Evolutionary conservation across 2,888 invertebrate genomes (phyloP).

Genomic region (Pandemis heparana): DNA sequence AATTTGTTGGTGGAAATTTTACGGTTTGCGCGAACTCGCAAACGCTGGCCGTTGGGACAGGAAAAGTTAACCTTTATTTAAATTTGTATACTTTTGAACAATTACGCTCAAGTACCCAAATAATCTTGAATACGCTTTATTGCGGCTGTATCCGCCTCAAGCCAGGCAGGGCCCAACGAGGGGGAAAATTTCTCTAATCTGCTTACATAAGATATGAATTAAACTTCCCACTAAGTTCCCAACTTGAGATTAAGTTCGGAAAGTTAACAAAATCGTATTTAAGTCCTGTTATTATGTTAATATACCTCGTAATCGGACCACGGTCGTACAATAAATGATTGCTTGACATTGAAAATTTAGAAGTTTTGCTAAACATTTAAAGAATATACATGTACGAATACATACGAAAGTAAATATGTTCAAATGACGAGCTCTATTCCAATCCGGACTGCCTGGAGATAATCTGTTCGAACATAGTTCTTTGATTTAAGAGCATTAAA

Average conservation of each 20-base stretch:
- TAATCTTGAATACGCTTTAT: slow-evolving; percentile 33
- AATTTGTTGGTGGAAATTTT: slow-evolving; percentile 24
- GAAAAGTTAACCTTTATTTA: not conserved
- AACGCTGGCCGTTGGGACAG: not conserved
- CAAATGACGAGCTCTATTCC: no score
- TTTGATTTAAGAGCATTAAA: no score
- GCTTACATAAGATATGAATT: slow-evolving; percentile 42
- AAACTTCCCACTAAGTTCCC: slow-evolving; percentile 28
- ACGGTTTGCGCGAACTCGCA: not conserved
- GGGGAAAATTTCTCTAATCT: slow-evolving; percentile 39
- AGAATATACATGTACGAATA: no score
- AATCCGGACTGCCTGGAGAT: no score
- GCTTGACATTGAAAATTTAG: not conserved
- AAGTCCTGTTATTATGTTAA: slow-evolving; percentile 20
- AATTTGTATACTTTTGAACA: slow-evolving; percentile 22
- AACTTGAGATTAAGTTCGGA: slow-evolving; percentile 35
- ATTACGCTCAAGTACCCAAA: slow-evolving; percentile 14
- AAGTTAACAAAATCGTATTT: slow-evolving; percentile 22
- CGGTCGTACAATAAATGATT: not conserved
- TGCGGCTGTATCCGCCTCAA: slow-evolving; percentile 11
- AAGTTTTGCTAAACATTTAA: no score
- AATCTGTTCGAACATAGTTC: no score
- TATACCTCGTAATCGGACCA: not conserved
- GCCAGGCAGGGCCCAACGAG: slow-evolving; percentile 9
- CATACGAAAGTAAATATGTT: no score